These are phyloP conservation scores for Zaprionus taronus DNA, from an alignment of 1,140 invertebrate genomes.

Conservation along the genomic window DNA sequence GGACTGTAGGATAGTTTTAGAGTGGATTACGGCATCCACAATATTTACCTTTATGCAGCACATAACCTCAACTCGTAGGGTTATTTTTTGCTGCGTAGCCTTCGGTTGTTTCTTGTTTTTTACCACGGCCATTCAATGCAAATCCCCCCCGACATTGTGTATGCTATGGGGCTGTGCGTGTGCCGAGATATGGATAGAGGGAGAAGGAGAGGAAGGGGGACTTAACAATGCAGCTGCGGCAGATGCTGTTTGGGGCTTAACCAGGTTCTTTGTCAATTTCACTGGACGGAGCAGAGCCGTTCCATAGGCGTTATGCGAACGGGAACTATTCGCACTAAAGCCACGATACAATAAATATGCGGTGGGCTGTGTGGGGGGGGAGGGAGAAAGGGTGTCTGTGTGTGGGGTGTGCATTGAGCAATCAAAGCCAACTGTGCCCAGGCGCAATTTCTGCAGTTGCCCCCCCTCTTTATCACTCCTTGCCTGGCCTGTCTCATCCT, in stretches of 20 bases:
- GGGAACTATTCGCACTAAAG: slow-evolving; percentile 71
- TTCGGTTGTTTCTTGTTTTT: background rate
- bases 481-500: slow-evolving; percentile 21
- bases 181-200: background rate
- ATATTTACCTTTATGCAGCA: slow-evolving; percentile 13
- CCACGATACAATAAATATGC: slow-evolving; percentile 71
- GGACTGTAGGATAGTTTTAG: background rate
- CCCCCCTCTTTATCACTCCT: background rate
- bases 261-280: slow-evolving; percentile 75
- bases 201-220: background rate
- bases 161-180: slow-evolving; percentile 22
- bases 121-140: slow-evolving; percentile 26
- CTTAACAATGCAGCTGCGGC: slow-evolving; percentile 35
- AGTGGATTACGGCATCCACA: slow-evolving; percentile 9
- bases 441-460: slow-evolving; percentile 22
- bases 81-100: slow-evolving; percentile 2
- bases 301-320: slow-evolving; percentile 58
- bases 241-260: slow-evolving; percentile 55
- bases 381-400: background rate
- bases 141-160: slow-evolving; percentile 8
- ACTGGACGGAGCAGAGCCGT: slow-evolving; percentile 36
- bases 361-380: background rate
- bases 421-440: slow-evolving; percentile 77
- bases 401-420: slow-evolving; percentile 58
- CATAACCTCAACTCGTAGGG: background rate